Evolutionary conservation across 2,113 vertebrate genomes (phyloP).

Genomic region (Nanger granti): DNA sequence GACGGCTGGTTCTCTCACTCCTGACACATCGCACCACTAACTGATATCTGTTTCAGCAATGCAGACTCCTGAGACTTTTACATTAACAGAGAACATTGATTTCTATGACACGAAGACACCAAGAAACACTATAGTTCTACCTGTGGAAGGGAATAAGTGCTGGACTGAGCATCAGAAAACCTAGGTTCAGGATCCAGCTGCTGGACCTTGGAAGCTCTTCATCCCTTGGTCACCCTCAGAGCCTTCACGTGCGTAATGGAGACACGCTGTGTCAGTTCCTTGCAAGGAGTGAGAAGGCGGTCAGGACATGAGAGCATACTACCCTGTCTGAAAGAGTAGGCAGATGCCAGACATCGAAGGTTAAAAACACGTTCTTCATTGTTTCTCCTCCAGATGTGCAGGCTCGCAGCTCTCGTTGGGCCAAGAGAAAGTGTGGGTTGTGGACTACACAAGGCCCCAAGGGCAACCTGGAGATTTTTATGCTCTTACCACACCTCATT

Average conservation of each 20-base stretch:
- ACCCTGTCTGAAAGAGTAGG: fast-evolving
- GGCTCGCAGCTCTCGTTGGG: background rate
- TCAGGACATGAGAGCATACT: background rate
- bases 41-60: background rate
- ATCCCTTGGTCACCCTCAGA: background rate
- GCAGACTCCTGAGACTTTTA: background rate
- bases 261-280: background rate
- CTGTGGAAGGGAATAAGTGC: background rate
- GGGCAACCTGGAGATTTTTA: background rate
- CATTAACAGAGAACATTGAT: background rate
- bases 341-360: background rate
- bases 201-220: background rate
- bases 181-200: background rate
- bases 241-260: background rate
- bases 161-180: background rate
- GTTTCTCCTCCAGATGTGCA: background rate
- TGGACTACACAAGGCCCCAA: background rate
- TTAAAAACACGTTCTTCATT: background rate
- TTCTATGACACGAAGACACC: background rate
- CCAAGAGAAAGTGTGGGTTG: background rate
- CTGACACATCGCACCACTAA: background rate
- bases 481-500: background rate
- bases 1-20: background rate
- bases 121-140: background rate
- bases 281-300: background rate